phyloP scores from a whole-genome alignment of 2,888 invertebrate species.

The Scaptomyza parva region DNA sequence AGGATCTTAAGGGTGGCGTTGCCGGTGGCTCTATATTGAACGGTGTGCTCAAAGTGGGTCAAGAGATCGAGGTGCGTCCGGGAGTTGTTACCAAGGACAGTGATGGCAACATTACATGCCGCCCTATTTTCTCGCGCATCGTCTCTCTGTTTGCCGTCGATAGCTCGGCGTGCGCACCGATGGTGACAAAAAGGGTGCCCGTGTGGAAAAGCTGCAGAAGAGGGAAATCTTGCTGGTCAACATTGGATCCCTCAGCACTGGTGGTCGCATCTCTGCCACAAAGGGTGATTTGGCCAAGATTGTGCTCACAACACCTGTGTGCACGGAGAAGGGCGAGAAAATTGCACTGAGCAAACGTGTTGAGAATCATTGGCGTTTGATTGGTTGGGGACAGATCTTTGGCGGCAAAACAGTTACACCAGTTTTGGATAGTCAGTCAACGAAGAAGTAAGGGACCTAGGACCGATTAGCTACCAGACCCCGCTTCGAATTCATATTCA shows the following conservation, averaged over 20 bases:
- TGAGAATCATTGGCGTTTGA: conserved; percentile 99
- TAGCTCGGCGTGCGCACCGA: conserved; percentile 98
- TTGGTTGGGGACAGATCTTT: conserved; percentile 99
- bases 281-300: conserved; percentile 99
- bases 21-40: conserved; percentile 99
- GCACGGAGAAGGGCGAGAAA: conserved; percentile 99
- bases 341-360: conserved; percentile 99
- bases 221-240: conserved; percentile 98
- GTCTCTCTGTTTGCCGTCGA: conserved; percentile 97
- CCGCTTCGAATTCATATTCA: conserved; percentile 47
- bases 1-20: conserved; percentile 98
- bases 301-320: conserved; percentile 97
- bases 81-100: conserved; percentile 98
- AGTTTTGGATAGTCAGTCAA: conserved; percentile 73
- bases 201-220: conserved; percentile 96
- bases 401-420: conserved; percentile 98
- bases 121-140: conserved; percentile 98
- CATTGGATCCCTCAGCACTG: conserved; percentile 99
- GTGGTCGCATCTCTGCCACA: conserved; percentile 97
- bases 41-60: conserved; percentile 98
- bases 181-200: conserved; percentile 99
- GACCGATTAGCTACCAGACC: conserved; percentile 31
- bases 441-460: conserved; percentile 61
- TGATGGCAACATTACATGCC: conserved; percentile 97
- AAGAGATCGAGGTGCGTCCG: conserved; percentile 99